Conservation (phyloP, 2,113 vertebrate genomes). For the Dromas ardeola region DNA sequence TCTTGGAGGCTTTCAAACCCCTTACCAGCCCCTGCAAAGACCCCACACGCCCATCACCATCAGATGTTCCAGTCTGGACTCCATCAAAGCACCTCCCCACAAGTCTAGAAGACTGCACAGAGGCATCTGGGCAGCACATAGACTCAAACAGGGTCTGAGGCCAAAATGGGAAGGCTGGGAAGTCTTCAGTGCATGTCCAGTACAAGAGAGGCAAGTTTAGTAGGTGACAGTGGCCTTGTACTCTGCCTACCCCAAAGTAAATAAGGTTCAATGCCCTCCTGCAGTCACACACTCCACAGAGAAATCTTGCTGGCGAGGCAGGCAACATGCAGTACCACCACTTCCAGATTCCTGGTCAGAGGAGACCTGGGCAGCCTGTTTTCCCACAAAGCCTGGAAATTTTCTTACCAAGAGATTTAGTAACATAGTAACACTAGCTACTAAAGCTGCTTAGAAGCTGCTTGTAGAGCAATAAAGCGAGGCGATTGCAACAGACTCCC, state of each 20-base stretch:
- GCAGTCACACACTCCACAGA: not conserved
- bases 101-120: not conserved
- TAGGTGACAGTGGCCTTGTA: not conserved
- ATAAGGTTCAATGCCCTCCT: not conserved
- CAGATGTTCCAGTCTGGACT: not conserved
- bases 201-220: not conserved
- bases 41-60: not conserved
- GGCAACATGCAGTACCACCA: not conserved
- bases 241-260: not conserved
- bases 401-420: not conserved
- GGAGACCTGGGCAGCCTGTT: not conserved
- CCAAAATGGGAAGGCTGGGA: not conserved
- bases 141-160: not conserved
- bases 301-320: not conserved
- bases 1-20: not conserved
- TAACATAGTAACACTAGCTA: not conserved
- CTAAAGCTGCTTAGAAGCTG: conserved; percentile 27
- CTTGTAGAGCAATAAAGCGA: not conserved
- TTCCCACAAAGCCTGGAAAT: not conserved
- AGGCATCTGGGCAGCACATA: not conserved
- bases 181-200: not conserved
- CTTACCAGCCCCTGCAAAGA: not conserved
- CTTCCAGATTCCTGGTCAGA: not conserved
- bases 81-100: not conserved
- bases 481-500: conserved; percentile 24